Evolutionary conservation across 2,797 vertebrate genomes (phyloP), one percentile per base, ranked within the genome.

Genomic region (Hipposideros larvatus): DNA sequence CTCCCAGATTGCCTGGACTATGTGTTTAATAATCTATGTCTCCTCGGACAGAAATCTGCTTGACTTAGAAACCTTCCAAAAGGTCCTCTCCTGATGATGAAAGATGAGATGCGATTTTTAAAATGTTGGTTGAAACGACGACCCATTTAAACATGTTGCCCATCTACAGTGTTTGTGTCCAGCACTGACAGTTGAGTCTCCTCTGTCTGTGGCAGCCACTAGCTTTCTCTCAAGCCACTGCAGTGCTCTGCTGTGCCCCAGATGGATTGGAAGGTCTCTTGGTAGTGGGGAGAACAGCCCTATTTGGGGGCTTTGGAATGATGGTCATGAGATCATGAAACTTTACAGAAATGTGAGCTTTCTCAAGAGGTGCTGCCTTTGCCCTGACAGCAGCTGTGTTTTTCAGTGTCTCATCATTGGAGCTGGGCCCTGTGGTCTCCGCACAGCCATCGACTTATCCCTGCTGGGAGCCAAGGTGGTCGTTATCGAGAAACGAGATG

Each of bases 321-420:
- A 34, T 22, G 5, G 28, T 85, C 59, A 11, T 28, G 22, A 74
- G 8, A 48, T 80, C 31, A 14, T 24, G 51, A 95, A 88, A 7
- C 48, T 53, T 22, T n/a, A 9, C 83, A 48, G 86, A 78, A 96
- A 77, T 15, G 2, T 65, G 63, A 53, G 43, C n/a, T 55, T 80
- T 75, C 75, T 92, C 16, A 15, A 22, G 75, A 71, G 37, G 14
- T 18, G 5, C 16, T 70, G 8, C 24, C 43, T 94, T 74, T 18
- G 57, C 43, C 63, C 95, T 98, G 63, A 97, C 31, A 94, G 26
- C 43, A 70, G 16, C 78, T 91, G 16, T 74, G 68, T 98, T 82
- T 98, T 96, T 97, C 98, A 99, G 99, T 99, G 99, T 99, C 98
- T 99, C 97, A 99, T 99, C 95, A 99, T 99, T 21, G 99, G 99